Evolutionary conservation across 2,888 invertebrate species (phyloP), one percentile per base, ranked within the genome.

Genomic region (Luffia ferchaultella): DNA sequence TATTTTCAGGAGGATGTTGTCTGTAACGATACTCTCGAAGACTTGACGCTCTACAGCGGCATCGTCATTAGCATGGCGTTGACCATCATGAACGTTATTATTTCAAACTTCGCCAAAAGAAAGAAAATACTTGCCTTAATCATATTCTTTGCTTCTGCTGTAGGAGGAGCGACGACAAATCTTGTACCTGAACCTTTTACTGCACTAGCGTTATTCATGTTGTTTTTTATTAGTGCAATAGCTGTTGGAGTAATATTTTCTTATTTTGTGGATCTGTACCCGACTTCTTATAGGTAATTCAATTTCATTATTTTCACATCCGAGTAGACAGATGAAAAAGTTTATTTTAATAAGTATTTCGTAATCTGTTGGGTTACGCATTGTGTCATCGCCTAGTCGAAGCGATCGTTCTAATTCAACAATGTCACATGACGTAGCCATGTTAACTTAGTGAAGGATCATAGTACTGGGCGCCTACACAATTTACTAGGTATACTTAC

Each of bases 41-140:
- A 73, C 58, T 75, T 76, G 58, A 79, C 79, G 0, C 73, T 78
- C 41, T 74, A 73, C 72, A 74, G 76, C 0, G 79, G 78, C 2
- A 75, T 78, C 55, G 76, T 68, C 0, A 76, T 78, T 49, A 78
- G 79, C 0, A 55, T 78, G 19, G 74, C 76, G 0, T 79, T 78
- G 62, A 76, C 77, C 53, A n/a, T 76, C 0, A 65, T 79, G 1
- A 80, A 78, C 53, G 70, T 75, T 0, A 62, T 78, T 40, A 72
- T 80, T 50, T 77, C 79, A 3, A 60, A 53, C 45, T 48, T 30
- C 7, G n/a, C 45, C 2, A 16, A 18, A 16, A 20, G 48, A 42
- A 48, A 41, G 42, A 48, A 63, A 76, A 55, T 66, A 2, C 54
- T 79, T 46, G 69, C 73, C 0, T 72, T 77, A 16, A 56, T 58